Evolutionary conservation across 2,797 vertebrate genomes (phyloP).

Genomic region (Micropoecilia bifurca): DNA sequence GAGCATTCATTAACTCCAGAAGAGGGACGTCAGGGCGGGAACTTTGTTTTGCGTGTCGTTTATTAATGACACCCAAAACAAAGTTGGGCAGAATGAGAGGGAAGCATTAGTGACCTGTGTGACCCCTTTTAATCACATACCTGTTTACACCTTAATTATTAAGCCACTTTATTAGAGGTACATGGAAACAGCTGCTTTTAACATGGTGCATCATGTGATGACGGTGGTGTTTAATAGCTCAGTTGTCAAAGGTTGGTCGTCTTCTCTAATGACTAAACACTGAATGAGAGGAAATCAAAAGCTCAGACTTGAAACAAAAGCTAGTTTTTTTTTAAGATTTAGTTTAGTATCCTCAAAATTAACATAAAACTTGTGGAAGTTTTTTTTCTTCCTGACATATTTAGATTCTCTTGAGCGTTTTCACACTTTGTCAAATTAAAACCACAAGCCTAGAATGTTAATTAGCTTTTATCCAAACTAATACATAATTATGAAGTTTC

Average conservation of each 20-base stretch:
- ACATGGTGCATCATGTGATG: slow-evolving; percentile 38
- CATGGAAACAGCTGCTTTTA: slow-evolving; percentile 45
- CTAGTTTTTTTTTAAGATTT: not conserved
- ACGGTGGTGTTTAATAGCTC: slow-evolving; percentile 34
- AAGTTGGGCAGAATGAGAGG: slow-evolving; percentile 6
- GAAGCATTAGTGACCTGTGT: slow-evolving; percentile 4
- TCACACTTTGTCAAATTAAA: not conserved
- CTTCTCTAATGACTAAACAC: not conserved
- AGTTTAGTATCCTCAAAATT: not conserved
- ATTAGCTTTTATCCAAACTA: not conserved
- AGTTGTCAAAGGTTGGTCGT: not conserved
- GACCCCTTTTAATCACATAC: slow-evolving; percentile 3
- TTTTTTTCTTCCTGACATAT: not conserved
- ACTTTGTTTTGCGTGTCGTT: slow-evolving; percentile 58
- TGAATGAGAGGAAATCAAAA: not conserved
- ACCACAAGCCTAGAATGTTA: not conserved
- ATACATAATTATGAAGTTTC: not conserved
- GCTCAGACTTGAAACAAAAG: not conserved
- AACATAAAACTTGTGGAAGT: not conserved
- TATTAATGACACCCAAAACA: slow-evolving; percentile 43
- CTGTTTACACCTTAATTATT: slow-evolving; percentile 41
- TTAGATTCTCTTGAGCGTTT: not conserved
- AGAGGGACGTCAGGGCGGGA: slow-evolving; percentile 47
- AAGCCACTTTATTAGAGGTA: slow-evolving; percentile 25
- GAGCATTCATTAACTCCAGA: slow-evolving; percentile 72